Evolutionary conservation across 35 echinoderm and acorn worm species (phyloP).

Genomic region (Diadema setosum): DNA sequence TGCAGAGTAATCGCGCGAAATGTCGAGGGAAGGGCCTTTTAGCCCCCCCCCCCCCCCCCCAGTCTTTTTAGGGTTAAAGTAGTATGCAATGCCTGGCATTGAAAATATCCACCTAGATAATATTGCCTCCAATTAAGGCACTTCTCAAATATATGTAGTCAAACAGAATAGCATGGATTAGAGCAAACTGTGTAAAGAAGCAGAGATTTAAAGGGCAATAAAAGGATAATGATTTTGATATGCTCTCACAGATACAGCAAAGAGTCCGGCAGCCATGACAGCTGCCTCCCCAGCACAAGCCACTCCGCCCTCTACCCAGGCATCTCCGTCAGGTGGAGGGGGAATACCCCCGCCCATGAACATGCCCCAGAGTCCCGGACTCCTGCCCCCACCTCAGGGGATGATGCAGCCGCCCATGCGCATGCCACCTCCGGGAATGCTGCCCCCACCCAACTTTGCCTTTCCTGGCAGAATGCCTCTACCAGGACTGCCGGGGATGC

Average conservation of each 20-base stretch:
- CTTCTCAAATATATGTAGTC: no score
- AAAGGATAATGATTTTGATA: not conserved
- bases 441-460: conserved; percentile 46
- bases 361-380: not conserved
- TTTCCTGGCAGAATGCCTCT: conserved; percentile 11
- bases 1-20: no score
- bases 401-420: conserved; percentile 46
- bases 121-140: no score
- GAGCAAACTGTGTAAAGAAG: no score
- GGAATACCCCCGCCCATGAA: not conserved
- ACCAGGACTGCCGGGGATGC: conserved; percentile 44
- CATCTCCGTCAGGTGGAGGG: not conserved
- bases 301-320: not conserved
- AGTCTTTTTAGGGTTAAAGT: no score
- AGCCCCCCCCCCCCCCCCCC: no score
- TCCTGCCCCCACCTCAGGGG: conserved; percentile 22
- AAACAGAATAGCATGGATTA: no score
- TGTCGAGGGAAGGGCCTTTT: no score
- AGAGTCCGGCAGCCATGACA: not conserved
- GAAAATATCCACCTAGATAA: no score
- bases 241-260: not conserved
- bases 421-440: conserved; percentile 34
- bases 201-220: no score
- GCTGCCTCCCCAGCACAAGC: not conserved
- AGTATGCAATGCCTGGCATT: no score